These are phyloP conservation scores for Natrix natrix DNA, from an alignment of 2,797 vertebrate genomes.

Conservation along the genomic window DNA sequence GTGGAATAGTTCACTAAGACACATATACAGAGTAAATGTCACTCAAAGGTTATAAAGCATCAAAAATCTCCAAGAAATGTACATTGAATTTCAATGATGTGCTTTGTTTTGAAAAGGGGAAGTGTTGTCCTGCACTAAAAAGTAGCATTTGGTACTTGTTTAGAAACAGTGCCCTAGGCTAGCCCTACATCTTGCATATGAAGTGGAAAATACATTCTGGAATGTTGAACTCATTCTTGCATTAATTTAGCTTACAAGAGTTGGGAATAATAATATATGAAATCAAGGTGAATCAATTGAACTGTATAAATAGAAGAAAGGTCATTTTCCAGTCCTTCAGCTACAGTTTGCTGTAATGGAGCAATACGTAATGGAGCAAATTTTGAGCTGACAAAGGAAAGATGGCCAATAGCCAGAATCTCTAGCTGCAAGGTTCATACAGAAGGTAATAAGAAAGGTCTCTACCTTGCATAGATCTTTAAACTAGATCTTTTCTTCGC, in stretches of 20 bases:
- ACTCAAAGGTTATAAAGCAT: conserved; percentile 58
- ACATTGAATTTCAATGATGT: conserved; percentile 52
- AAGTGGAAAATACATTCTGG: conserved; percentile 20
- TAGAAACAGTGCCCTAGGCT: conserved; percentile 54
- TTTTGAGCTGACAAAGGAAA: background rate
- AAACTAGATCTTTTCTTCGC: background rate
- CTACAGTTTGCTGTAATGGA: background rate
- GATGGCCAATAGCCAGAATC: background rate
- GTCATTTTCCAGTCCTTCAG: background rate
- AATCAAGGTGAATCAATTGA: background rate
- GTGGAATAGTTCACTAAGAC: conserved; percentile 27
- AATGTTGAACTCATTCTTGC: background rate
- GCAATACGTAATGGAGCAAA: background rate
- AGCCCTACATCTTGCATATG: conserved; percentile 25
- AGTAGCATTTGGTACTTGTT: conserved; percentile 36
- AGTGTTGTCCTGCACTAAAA: conserved; percentile 31
- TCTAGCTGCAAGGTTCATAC: background rate
- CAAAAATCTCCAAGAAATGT: background rate
- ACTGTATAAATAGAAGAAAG: background rate
- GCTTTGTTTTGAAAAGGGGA: conserved; percentile 15
- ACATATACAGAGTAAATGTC: conserved; percentile 49
- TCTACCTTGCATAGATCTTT: background rate
- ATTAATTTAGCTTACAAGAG: conserved; percentile 23
- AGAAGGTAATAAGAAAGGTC: background rate
- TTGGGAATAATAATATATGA: conserved; percentile 22